Percentiles rank a stretch among this genome's conserved stretches.
phyloP scores from a whole-genome alignment of 1,140 invertebrate species.

The Antheraea pernyi region DNA sequence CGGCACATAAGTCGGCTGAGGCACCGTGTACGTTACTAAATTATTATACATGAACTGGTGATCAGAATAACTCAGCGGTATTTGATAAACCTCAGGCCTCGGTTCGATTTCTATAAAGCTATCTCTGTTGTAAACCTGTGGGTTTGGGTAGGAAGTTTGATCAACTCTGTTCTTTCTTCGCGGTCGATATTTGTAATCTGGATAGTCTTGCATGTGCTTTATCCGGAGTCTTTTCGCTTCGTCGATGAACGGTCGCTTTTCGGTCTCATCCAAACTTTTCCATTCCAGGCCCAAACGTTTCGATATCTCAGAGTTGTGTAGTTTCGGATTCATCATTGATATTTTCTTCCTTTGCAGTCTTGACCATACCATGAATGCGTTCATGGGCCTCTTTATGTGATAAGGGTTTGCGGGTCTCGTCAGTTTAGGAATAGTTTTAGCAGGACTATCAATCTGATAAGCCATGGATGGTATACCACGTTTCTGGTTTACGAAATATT shows the following conservation, averaged over 20 bases:
- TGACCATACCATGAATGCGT: conserved; percentile 87
- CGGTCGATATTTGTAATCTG: conserved; percentile 86
- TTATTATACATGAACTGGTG: conserved; percentile 66
- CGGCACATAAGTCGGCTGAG: conserved; percentile 61
- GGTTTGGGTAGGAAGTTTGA: conserved; percentile 38
- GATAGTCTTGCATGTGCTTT: conserved; percentile 88
- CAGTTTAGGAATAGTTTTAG: conserved; percentile 43
- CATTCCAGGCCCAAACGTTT: conserved; percentile 86
- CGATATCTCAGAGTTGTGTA: conserved; percentile 89
- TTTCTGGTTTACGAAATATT: background rate
- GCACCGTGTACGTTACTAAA: conserved; percentile 65
- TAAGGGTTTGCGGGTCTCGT: conserved; percentile 65
- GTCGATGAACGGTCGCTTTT: conserved; percentile 91
- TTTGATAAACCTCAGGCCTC: conserved; percentile 47
- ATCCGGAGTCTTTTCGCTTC: conserved; percentile 87
- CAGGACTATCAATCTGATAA: conserved; percentile 45
- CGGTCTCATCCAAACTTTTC: conserved; percentile 84
- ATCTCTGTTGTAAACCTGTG: conserved; percentile 50
- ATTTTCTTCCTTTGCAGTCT: conserved; percentile 86
- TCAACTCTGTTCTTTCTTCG: conserved; percentile 83
- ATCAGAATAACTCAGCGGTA: conserved; percentile 54
- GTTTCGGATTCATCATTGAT: conserved; percentile 89
- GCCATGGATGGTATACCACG: conserved; percentile 41
- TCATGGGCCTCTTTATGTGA: conserved; percentile 85
- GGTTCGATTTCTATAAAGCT: conserved; percentile 59